Conservation (phyloP, 2,888 invertebrate species). For the Tenthredo distinguenda region DNA sequence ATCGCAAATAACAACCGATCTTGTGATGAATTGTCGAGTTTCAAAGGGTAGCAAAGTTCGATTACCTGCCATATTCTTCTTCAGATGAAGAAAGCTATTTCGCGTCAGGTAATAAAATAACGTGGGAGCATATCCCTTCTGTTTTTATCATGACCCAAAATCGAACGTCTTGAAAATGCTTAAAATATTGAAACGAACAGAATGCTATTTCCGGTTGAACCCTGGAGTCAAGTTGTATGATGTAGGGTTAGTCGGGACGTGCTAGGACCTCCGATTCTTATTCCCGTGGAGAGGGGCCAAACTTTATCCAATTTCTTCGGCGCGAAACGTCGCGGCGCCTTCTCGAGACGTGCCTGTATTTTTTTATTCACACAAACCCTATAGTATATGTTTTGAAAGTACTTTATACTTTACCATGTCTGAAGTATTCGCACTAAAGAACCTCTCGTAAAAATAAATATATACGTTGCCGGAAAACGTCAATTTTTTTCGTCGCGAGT, state of each 20-base stretch:
- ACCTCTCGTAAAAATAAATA: not conserved
- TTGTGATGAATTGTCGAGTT: not conserved
- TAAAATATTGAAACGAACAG: slow-evolving; percentile 10
- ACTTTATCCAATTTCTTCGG: slow-evolving; percentile 40
- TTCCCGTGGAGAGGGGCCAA: not conserved
- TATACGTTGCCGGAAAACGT: not conserved
- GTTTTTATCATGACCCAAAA: not conserved
- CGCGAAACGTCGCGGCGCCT: not conserved
- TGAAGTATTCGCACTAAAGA: not conserved
- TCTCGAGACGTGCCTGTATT: not conserved
- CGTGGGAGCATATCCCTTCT: not conserved
- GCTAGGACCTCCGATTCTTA: not conserved
- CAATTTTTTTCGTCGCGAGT: not conserved
- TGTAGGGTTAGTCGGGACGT: slow-evolving; percentile 19
- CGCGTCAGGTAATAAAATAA: not conserved
- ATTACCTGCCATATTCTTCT: not conserved
- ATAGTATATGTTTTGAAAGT: not conserved
- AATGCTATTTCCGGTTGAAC: slow-evolving; percentile 20
- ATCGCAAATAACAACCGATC: not conserved
- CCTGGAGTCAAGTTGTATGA: slow-evolving; percentile 14
- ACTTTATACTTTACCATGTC: not conserved
- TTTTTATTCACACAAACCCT: not conserved
- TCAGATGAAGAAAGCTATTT: not conserved
- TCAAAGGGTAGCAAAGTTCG: not conserved
- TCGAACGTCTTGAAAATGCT: not conserved